Evolutionary conservation across 2,113 vertebrate genomes (phyloP).

Genomic region (Diadophis punctatus): DNA sequence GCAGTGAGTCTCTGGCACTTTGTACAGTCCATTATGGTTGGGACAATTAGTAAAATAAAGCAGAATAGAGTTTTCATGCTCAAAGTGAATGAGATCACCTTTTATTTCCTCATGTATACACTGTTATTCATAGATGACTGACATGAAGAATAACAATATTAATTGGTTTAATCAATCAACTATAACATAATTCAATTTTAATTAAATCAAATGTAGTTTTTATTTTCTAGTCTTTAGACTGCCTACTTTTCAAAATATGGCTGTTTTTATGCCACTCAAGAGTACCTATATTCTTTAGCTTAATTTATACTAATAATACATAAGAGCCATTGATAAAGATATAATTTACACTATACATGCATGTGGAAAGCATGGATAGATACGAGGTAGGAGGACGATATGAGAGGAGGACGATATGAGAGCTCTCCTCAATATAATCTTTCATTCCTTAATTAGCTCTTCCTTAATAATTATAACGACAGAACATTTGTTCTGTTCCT

Average conservation of each 20-base stretch:
- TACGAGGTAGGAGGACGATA: not conserved
- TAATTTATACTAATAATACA: not conserved
- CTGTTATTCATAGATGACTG: not conserved
- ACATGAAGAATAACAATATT: not conserved
- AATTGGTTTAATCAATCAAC: not conserved
- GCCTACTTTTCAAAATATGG: not conserved
- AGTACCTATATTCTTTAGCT: not conserved
- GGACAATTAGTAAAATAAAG: not conserved
- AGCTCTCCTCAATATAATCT: not conserved
- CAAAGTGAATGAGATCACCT: not conserved
- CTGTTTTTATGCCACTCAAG: not conserved
- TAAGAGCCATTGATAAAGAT: not conserved
- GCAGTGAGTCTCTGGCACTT: not conserved
- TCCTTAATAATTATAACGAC: not conserved
- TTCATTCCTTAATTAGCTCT: not conserved
- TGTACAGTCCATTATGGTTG: not conserved
- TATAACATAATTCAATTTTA: not conserved
- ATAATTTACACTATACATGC: not conserved
- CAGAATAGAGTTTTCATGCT: not conserved
- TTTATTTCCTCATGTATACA: not conserved
- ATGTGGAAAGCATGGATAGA: not conserved
- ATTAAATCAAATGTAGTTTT: not conserved
- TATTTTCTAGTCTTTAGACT: not conserved
- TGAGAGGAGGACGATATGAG: not conserved
- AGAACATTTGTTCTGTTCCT: not conserved